Percentiles rank a stretch among this genome's conserved stretches.
Evolutionary conservation across 2,797 vertebrate species (phyloP).

Genomic region (Gallinago solitaria): DNA sequence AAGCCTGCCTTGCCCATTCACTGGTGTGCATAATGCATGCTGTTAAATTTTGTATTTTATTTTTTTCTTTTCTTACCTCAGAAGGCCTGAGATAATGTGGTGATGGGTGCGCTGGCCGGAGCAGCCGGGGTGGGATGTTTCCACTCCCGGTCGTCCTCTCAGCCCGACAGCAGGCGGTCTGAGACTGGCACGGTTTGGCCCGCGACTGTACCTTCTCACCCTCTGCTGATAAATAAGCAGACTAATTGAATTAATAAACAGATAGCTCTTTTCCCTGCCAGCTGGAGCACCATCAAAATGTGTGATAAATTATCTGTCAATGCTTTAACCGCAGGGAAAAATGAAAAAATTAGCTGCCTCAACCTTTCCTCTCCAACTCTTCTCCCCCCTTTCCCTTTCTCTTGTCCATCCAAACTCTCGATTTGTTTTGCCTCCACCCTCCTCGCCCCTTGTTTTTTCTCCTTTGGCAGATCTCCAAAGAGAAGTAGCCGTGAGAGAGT

Average conservation of each 20-base stretch:
- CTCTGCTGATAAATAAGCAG: conserved; percentile 79
- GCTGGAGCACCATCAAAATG: conserved; percentile 83
- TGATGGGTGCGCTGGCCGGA: neutral
- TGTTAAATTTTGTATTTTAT: neutral
- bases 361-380: neutral
- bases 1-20: neutral
- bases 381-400: conserved; percentile 5
- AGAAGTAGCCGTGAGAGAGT: conserved; percentile 47
- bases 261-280: conserved; percentile 78
- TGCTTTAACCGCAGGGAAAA: conserved; percentile 74
- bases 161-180: neutral
- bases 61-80: neutral
- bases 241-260: conserved; percentile 92
- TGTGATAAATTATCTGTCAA: conserved; percentile 85
- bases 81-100: neutral
- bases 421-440: neutral
- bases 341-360: conserved; percentile 73
- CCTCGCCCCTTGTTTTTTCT: conserved; percentile 54
- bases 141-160: neutral
- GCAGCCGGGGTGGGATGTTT: neutral
- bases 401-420: neutral
- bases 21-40: neutral
- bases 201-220: conserved; percentile 73
- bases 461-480: conserved; percentile 75
- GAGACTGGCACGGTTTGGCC: conserved; percentile 53